These are phyloP conservation scores for Fregata magnificens DNA, from an alignment of 2,113 vertebrate species.

Conservation along the genomic window DNA sequence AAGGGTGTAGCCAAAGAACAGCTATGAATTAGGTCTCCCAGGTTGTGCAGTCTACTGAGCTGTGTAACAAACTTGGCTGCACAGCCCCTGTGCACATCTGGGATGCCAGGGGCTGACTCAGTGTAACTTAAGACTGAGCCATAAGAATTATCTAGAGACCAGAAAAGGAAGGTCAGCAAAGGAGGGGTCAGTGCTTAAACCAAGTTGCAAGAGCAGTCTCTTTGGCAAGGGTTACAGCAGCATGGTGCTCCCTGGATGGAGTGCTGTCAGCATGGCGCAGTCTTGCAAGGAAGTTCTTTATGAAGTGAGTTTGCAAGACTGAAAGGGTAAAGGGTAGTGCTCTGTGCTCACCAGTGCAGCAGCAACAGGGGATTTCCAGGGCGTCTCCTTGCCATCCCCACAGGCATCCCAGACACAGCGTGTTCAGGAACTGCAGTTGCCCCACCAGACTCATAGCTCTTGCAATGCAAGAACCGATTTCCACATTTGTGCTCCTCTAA, in stretches of 20 bases:
- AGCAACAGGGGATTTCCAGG: not conserved
- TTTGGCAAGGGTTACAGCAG: not conserved
- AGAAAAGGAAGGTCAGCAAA: not conserved
- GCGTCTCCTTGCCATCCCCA: not conserved
- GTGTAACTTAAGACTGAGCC: not conserved
- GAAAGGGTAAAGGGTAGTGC: not conserved
- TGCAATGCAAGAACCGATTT: not conserved
- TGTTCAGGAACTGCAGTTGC: not conserved
- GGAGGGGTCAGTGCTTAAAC: not conserved
- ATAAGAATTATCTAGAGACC: not conserved
- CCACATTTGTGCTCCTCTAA: not conserved
- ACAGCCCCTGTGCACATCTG: not conserved
- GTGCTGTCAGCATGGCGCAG: not conserved
- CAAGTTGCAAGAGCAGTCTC: not conserved
- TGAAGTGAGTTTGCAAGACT: not conserved
- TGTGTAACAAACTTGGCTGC: not conserved
- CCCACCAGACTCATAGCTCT: not conserved
- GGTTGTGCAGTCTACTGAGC: not conserved
- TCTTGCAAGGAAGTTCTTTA: not conserved
- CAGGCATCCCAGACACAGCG: not conserved
- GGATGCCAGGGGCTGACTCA: not conserved
- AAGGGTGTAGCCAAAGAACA: not conserved
- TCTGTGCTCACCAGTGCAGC: not conserved
- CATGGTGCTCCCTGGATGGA: not conserved
- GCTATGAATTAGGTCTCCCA: not conserved